Evolutionary conservation across 23 tunicate species (phyloP).

Genomic region (Styela plicata): DNA sequence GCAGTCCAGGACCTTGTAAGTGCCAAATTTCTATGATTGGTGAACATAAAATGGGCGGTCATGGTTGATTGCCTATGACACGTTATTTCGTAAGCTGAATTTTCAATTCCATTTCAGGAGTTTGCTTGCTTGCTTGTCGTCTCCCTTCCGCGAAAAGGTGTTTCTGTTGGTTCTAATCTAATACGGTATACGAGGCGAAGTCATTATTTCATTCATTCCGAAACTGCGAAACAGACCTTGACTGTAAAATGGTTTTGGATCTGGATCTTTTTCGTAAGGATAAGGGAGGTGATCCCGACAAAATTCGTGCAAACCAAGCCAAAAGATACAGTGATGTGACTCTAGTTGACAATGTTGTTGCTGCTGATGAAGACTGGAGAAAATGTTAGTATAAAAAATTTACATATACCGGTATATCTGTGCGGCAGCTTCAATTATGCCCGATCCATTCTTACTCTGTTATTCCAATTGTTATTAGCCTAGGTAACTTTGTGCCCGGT

Average conservation of each 20-base stretch:
- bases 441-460: too few relatives aligned
- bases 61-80: background rate
- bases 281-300: constrained; percentile 86
- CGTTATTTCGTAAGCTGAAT: background rate
- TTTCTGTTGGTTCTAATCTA: background rate
- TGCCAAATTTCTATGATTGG: too few relatives aligned
- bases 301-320: constrained; percentile 78
- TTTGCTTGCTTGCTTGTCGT: background rate
- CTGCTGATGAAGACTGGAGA: constrained; percentile 92
- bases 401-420: too few relatives aligned
- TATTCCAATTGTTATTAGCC: too few relatives aligned
- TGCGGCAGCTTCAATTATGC: too few relatives aligned
- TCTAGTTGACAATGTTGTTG: constrained; percentile 84
- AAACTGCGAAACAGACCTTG: too few relatives aligned
- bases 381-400: constrained; percentile 78
- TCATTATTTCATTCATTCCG: too few relatives aligned
- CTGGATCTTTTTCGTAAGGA: constrained; percentile 85
- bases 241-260: constrained; percentile 91
- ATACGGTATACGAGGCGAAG: too few relatives aligned
- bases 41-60: too few relatives aligned
- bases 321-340: constrained; percentile 88
- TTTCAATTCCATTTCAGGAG: background rate
- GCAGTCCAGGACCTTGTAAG: too few relatives aligned
- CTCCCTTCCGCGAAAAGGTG: background rate
- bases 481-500: too few relatives aligned